Evolutionary conservation across 2,797 vertebrate genomes (phyloP), one percentile per base, ranked within the genome.

Genomic region (Coendou prehensilis): DNA sequence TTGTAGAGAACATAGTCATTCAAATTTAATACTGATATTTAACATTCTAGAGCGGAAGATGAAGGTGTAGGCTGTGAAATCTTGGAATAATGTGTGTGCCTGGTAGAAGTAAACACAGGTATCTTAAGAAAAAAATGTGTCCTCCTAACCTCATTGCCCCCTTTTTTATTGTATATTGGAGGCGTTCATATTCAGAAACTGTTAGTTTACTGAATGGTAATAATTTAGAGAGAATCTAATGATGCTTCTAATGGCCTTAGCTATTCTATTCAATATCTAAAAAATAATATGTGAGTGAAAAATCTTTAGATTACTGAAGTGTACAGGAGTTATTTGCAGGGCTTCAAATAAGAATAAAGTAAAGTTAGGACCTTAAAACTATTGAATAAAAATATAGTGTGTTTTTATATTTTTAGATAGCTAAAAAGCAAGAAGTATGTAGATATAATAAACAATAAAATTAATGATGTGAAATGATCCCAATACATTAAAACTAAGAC

Each of bases 381-480:
- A 83, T 17, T 92, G 59, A 78, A 73, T 79, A 57, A 91, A 10
- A 54, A 28, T 64, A 54, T 30, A 86, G 2, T 69, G 1, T 37
- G 28, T 91, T 93, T 91, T 47, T 33, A 71, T 33, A 82, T 59
- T 95, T 94, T 95, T 90, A 78, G 26, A n/a, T 78, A 10, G 47
- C 23, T 76, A 4, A 4, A 92, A 76, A 64, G 8, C 30, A 18
- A 20, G 2, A 86, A 73, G 23, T 63, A n/a, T 28, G 9, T 87
- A 86, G 79, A 73, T 20, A 6, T 11, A 92, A 69, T n/a, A 50
- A 50, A 87, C 82, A 64, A 67, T 64, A 96, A 89, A 89, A 87
- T 89, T 78, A 87, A 59, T 73, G 37, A 91, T 64, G 1, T 45
- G 28, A 94, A 83, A 45, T 89, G 9, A 91, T 81, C 26, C 9